Evolutionary conservation across 2,888 invertebrate genomes (phyloP), one percentile per base, ranked within the genome.

Genomic region (Callyntrura guangdongensis): DNA sequence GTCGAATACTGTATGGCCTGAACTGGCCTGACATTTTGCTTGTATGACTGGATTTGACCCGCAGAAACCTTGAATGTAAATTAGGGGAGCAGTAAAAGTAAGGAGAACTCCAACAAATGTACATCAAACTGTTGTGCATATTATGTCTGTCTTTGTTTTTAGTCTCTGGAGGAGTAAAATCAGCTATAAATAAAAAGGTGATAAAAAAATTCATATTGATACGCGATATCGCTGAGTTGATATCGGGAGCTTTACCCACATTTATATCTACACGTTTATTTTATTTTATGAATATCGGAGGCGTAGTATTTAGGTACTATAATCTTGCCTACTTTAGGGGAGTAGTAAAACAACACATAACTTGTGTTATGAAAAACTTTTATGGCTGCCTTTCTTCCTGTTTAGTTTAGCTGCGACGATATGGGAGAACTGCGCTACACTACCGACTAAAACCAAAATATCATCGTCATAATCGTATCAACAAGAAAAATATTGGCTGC

Each of bases 381-480:
- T 74, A 74, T 74, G 74, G 49, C 17, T 74, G 47, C 74, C 36
- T 74, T 74, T 74, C 74, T 74, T 74, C 74, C 74, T 74, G 74
- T 59, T 59, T 17, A 6, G 59, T 59, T 6, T 6, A 59, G 17
- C 36, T 36, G 36, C 6, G 36, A 6, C 36, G 36, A 36, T 36
- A 36, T 36, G 17, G 17, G 17, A 17, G 59, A 59, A 17, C 6
- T 17, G 59, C 6, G 36, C 36, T 36, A 36, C 36, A 36, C n/a
- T n/a, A n/a, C 2, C 36, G 36, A 36, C 36, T 2, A 36, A 36
- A 36, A 2, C 36, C 36, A 25, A 67, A 22, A 25, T 27, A 25
- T 67, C 27, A 9, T 6, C 36, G 36, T 36, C 2, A 36, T 17
- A n/a, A 17, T 17, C 17, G 59, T 56, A 56, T 56, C 56, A 27